Conservation (phyloP, 37 sponge, comb jelly and placozoan genomes). For the Lycopodina hypogea region DNA sequence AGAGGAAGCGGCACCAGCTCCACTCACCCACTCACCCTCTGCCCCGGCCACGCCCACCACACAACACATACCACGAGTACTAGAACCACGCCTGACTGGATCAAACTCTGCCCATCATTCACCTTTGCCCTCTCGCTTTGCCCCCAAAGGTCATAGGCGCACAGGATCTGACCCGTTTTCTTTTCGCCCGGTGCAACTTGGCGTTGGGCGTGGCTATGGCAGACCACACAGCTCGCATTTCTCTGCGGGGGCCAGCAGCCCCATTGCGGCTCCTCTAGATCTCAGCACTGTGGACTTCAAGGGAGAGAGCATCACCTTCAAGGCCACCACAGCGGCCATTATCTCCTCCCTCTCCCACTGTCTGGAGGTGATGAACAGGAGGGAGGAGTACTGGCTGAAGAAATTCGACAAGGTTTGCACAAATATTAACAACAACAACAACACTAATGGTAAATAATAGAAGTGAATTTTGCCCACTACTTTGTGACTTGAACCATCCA, state of each 20-base stretch:
- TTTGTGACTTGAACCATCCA: too few relatives aligned
- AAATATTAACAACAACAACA: too few relatives aligned
- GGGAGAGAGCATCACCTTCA: constrained; percentile 84
- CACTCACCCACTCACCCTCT: constrained; percentile 28
- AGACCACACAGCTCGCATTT: constrained; percentile 2
- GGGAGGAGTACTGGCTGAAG: constrained; percentile 85
- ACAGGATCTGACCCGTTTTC: constrained; percentile 81
- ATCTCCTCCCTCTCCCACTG: constrained; percentile 72
- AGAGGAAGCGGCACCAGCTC: constrained; percentile 30
- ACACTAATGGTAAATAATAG: too few relatives aligned
- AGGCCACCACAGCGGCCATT: constrained; percentile 91
- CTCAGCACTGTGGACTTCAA: constrained; percentile 54
- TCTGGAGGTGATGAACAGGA: constrained; percentile 69
- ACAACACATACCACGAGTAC: neutral
- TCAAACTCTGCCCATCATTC: constrained; percentile 25
- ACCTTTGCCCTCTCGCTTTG: constrained; percentile 35
- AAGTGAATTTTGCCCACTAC: too few relatives aligned
- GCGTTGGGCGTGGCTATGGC: neutral
- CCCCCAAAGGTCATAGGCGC: constrained; percentile 67
- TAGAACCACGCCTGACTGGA: neutral
- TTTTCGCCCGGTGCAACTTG: constrained; percentile 28
- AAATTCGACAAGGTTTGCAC: constrained; percentile 76
- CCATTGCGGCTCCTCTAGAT: neutral
- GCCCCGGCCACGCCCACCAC: neutral
- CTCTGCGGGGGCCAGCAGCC: constrained; percentile 16